Conservation (phyloP, 2,888 invertebrate genomes). For the Drosophila mimetica region DNA sequence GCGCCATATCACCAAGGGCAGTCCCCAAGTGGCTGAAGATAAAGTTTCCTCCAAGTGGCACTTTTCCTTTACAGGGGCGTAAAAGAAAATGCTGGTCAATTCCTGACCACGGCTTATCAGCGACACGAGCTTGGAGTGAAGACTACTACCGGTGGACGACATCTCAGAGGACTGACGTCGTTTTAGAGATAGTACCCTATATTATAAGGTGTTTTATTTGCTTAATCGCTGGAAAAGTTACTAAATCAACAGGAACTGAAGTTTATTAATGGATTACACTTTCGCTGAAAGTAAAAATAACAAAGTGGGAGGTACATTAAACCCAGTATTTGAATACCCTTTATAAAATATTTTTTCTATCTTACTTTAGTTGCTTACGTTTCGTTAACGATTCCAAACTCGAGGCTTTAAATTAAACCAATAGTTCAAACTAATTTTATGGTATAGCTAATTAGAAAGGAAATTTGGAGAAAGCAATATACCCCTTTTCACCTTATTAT, state of each 20-base stretch:
- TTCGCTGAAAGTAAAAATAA: background rate
- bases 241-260: background rate
- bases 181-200: background rate
- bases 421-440: no score
- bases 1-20: conserved; percentile 51
- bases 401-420: no score
- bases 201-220: conserved; percentile 1
- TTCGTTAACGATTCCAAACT: no score
- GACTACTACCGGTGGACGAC: background rate
- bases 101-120: conserved; percentile 10
- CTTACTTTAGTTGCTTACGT: no score
- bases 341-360: background rate
- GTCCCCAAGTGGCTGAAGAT: background rate
- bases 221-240: background rate
- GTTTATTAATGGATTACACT: background rate
- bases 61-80: conserved; percentile 37
- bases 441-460: background rate
- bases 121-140: background rate
- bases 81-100: conserved; percentile 52
- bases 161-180: conserved; percentile 3
- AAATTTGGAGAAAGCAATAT: background rate
- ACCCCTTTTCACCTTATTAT: background rate
- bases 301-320: background rate
- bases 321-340: background rate
- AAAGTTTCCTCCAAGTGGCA: conserved; percentile 42